These are phyloP conservation scores for Pteropus alecto DNA, from an alignment of 2,113 vertebrate species.

Conservation along the genomic window DNA sequence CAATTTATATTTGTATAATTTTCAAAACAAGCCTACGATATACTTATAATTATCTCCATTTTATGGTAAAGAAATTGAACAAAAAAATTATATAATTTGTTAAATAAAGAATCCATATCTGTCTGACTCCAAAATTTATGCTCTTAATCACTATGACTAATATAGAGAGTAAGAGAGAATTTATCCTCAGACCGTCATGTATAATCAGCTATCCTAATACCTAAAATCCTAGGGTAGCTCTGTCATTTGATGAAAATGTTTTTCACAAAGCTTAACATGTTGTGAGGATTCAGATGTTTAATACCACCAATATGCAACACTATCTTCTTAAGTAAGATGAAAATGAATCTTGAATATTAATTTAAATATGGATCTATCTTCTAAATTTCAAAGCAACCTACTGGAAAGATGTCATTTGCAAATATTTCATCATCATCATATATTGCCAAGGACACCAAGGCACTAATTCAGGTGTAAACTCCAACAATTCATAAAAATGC, in stretches of 20 bases:
- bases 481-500: background rate
- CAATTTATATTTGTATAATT: slow-evolving; percentile 4
- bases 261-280: background rate
- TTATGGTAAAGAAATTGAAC: background rate
- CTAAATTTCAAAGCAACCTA: background rate
- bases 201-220: background rate
- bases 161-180: background rate
- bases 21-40: background rate
- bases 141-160: background rate
- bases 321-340: background rate
- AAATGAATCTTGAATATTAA: background rate
- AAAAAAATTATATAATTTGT: background rate
- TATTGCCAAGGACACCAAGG: background rate
- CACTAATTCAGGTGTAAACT: background rate
- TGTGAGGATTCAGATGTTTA: background rate
- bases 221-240: background rate
- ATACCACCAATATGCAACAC: background rate
- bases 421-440: background rate
- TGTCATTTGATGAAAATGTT: background rate
- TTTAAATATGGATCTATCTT: slow-evolving; percentile 18
- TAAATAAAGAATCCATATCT: background rate
- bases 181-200: background rate
- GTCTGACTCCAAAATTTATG: background rate
- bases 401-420: background rate
- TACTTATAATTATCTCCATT: background rate